Percentiles rank a stretch among this genome's conserved stretches.
Evolutionary conservation across 1,140 invertebrate species (phyloP).

Genomic region (Acarapis woodi): DNA sequence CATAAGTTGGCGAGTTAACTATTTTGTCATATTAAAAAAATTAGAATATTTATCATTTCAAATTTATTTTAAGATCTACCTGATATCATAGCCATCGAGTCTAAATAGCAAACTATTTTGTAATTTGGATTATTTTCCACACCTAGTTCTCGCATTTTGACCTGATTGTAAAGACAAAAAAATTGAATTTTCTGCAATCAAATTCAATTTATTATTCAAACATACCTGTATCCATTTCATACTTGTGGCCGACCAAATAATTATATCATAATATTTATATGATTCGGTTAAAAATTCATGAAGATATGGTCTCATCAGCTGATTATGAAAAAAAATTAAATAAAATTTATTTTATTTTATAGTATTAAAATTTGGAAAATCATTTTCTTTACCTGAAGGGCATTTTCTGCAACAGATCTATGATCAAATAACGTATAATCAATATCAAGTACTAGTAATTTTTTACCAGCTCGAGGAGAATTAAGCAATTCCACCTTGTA

Average conservation of each 20-base stretch:
- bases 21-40: not conserved
- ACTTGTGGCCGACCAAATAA: conserved; percentile 50
- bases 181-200: too few species aligned
- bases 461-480: conserved; percentile 41
- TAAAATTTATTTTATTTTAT: too few species aligned
- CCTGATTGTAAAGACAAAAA: too few species aligned
- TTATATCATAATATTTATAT: conserved; percentile 36
- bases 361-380: too few species aligned
- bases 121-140: conserved; percentile 51
- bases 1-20: not conserved
- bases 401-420: conserved; percentile 57
- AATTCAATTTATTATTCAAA: too few species aligned
- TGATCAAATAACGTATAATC: conserved; percentile 80
- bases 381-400: too few species aligned
- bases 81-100: conserved; percentile 63
- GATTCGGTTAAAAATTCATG: conserved; percentile 79
- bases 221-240: conserved; percentile 99
- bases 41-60: not conserved
- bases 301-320: conserved; percentile 77
- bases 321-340: too few species aligned
- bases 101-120: conserved; percentile 72
- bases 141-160: conserved; percentile 78
- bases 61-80: not conserved
- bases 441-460: conserved; percentile 75
- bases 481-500: conserved; percentile 57